Base-by-base conservation (phyloP, 2,888 invertebrate genomes). In the Mythimna loreyi region DNA sequence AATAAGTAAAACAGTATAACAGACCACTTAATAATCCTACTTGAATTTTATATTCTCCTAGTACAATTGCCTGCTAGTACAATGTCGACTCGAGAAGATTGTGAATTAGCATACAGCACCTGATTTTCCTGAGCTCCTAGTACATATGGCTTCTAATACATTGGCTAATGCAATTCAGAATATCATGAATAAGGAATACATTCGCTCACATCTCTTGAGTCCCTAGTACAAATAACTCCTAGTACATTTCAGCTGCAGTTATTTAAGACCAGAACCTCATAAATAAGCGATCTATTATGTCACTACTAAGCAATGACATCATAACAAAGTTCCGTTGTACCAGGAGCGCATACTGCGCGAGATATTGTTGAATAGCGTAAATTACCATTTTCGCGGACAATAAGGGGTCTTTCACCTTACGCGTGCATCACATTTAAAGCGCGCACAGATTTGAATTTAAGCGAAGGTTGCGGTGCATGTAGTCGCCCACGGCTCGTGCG, bases 391-490 rank as follows among this genome's bases (percentile, higher is more conserved):
- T 86, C 80, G 85, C 80, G 69, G 77, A 83, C 83, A 86, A 83
- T 81, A 40, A 67, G 61, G 66, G 83, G 87, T 85, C 87, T 73
- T 82, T 85, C 82, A 87, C 83, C 87, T 84, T 77, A 78, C 84
- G 86, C 87, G 87, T 87, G 87, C 82, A 81, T 78, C 76, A 85
- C 86, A 87, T 87, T 84, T 82, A 77, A 85, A 87, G 81, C 79
- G 78, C 76, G 80, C 83, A 69, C 68, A 81, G 80, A 85, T 87
- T 88, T 87, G 88, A 87, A 89, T 89, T 88, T 86, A 86, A 82
- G 84, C 84, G 72, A 84, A 80, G 77, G 78, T 85, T 83, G 85
- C 80, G 76, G 83, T 83, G 86, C 88, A 83, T 89, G 86, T 87
- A 67, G 67, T 85, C 89, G 89, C 90, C 90, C 87, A 90, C 89